Evolutionary conservation across 2,797 vertebrate genomes (phyloP).

Genomic region (Xenops minutus): DNA sequence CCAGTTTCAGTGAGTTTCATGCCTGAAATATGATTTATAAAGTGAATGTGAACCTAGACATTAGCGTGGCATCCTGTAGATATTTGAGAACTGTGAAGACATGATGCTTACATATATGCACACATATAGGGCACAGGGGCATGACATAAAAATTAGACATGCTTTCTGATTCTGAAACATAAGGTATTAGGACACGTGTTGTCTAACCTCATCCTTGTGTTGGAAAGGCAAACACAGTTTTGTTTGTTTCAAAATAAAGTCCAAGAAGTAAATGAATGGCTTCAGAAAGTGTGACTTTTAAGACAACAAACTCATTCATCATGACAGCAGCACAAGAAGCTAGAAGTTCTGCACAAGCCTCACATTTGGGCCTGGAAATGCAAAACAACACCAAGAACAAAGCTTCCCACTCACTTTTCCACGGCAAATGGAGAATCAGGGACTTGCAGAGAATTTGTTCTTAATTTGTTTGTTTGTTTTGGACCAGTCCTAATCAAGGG

Average conservation of each 20-base stretch:
- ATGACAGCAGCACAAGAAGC: background rate
- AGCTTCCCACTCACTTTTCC: background rate
- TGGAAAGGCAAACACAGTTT: background rate
- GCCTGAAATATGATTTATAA: background rate
- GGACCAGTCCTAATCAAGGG: conserved; percentile 83
- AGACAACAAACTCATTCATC: background rate
- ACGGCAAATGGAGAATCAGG: background rate
- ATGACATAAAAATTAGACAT: background rate
- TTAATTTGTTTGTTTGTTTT: conserved; percentile 93
- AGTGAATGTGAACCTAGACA: background rate
- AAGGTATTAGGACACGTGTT: background rate
- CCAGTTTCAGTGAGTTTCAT: background rate
- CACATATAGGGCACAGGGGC: background rate
- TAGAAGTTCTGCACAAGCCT: background rate
- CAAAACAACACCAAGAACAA: background rate
- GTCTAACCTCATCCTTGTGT: background rate
- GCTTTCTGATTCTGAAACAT: background rate
- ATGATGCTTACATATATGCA: background rate
- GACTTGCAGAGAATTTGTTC: conserved; percentile 80
- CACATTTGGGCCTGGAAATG: background rate
- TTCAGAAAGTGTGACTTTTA: background rate
- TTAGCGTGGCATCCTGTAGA: background rate
- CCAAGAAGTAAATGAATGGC: background rate
- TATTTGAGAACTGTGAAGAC: background rate
- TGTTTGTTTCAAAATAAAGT: background rate